Conservation (phyloP, 2,797 vertebrate genomes). For the Falco peregrinus region DNA sequence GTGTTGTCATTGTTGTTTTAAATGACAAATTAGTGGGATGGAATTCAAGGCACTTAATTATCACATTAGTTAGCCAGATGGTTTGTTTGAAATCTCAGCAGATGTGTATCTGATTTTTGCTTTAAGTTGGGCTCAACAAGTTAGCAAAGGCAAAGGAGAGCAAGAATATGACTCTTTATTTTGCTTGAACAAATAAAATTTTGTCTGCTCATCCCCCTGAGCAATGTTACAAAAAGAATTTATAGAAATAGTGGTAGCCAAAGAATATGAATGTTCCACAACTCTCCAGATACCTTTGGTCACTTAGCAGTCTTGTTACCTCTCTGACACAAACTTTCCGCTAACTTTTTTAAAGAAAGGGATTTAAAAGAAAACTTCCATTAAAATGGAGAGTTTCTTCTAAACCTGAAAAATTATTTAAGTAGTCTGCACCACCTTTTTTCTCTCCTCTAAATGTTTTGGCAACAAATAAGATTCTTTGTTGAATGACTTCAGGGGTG, state of each 20-base stretch:
- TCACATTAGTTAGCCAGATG: constrained; percentile 35
- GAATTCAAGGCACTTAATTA: constrained; percentile 51
- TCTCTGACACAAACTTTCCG: not conserved
- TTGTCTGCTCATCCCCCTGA: not conserved
- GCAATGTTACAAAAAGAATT: not conserved
- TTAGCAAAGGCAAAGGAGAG: constrained; percentile 4
- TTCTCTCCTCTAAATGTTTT: not conserved
- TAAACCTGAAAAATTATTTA: not conserved
- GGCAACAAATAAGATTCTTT: not conserved
- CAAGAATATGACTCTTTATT: not conserved
- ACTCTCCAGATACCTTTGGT: not conserved
- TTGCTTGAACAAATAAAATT: not conserved
- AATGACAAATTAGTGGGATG: constrained; percentile 19
- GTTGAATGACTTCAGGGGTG: not conserved
- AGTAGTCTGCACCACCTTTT: not conserved
- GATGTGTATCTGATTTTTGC: constrained; percentile 20
- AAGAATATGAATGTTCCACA: not conserved
- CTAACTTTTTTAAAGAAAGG: not conserved
- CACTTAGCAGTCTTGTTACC: not conserved
- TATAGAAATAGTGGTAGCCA: not conserved
- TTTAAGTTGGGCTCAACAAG: not conserved
- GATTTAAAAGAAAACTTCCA: not conserved
- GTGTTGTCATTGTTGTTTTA: constrained; percentile 30
- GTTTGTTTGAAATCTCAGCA: constrained; percentile 48
- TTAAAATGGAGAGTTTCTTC: not conserved